Percentiles rank a stretch among this genome's conserved stretches.
Conservation (phyloP, 2,113 vertebrate species). For the Etheostoma spectabile region DNA sequence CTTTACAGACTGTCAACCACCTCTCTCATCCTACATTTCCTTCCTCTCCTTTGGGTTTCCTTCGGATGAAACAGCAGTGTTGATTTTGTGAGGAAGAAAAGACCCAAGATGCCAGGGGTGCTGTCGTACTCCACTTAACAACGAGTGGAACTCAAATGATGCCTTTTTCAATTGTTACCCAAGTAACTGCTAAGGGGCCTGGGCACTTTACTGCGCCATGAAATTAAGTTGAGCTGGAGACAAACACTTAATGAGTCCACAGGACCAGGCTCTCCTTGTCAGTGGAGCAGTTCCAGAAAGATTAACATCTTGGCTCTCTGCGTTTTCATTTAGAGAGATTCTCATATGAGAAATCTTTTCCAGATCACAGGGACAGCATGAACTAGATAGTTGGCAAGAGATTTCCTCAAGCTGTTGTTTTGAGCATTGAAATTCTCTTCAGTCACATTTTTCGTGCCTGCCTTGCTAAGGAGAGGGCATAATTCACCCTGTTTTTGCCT, state of each 20-base stretch:
- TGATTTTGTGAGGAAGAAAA: slow-evolving; percentile 25
- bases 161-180: slow-evolving; percentile 21
- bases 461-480: not conserved
- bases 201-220: slow-evolving; percentile 23
- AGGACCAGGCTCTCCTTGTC: slow-evolving; percentile 46
- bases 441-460: slow-evolving; percentile 21
- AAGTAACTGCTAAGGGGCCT: slow-evolving; percentile 19
- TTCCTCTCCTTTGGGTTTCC: slow-evolving; percentile 18
- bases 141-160: slow-evolving; percentile 21
- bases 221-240: slow-evolving; percentile 58
- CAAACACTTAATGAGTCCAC: slow-evolving; percentile 47
- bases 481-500: not conserved
- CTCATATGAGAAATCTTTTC: slow-evolving; percentile 38
- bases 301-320: slow-evolving; percentile 61
- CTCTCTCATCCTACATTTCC: not conserved
- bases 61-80: slow-evolving; percentile 13
- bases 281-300: slow-evolving; percentile 59
- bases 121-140: slow-evolving; percentile 34
- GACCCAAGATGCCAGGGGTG: slow-evolving; percentile 26
- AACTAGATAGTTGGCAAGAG: slow-evolving; percentile 43
- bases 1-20: slow-evolving; percentile 21
- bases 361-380: slow-evolving; percentile 71
- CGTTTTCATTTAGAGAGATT: slow-evolving; percentile 63
- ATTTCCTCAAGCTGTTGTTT: slow-evolving; percentile 69
- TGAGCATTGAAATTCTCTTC: slow-evolving; percentile 43